Percentiles rank a stretch among this genome's conserved stretches.
Evolutionary conservation across 1,140 invertebrate species (phyloP).

Genomic region (Habropoda laboriosa): DNA sequence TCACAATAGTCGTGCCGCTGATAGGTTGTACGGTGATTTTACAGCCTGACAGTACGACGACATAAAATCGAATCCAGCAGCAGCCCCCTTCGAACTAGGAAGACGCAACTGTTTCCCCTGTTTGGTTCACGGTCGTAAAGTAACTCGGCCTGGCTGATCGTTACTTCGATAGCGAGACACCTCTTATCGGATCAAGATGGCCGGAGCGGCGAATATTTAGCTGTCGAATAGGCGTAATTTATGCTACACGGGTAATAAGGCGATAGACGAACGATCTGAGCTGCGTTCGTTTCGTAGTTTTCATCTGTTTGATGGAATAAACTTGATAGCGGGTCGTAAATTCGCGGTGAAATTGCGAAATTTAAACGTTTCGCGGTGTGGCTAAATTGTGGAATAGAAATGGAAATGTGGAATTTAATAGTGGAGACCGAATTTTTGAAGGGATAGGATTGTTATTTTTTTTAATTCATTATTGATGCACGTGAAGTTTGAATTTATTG

Average conservation of each 20-base stretch:
- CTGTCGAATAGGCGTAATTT: neutral
- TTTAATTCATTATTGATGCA: neutral
- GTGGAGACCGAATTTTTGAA: too few species aligned
- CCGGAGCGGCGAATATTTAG: neutral
- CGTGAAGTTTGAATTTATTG: too few species aligned
- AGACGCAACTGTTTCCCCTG: neutral
- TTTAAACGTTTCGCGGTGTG: too few species aligned
- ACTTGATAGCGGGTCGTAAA: neutral
- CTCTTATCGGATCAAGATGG: neutral
- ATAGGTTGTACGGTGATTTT: constrained; percentile 59
- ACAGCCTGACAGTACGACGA: constrained; percentile 5
- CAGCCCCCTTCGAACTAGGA: neutral
- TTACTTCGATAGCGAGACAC: neutral
- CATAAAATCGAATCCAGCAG: constrained; percentile 1
- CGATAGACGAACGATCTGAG: neutral
- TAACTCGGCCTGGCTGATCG: neutral
- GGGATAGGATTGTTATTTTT: neutral
- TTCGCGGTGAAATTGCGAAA: neutral
- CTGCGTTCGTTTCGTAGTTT: neutral
- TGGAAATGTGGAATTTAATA: too few species aligned
- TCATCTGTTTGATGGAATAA: neutral
- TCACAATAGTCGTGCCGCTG: constrained; percentile 52
- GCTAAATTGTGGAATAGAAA: too few species aligned
- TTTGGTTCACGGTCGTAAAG: constrained; percentile 3
- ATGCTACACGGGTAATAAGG: neutral